Base-by-base conservation (phyloP, 2,113 vertebrate genomes). In the Cyprinodon brontotheroides region DNA sequence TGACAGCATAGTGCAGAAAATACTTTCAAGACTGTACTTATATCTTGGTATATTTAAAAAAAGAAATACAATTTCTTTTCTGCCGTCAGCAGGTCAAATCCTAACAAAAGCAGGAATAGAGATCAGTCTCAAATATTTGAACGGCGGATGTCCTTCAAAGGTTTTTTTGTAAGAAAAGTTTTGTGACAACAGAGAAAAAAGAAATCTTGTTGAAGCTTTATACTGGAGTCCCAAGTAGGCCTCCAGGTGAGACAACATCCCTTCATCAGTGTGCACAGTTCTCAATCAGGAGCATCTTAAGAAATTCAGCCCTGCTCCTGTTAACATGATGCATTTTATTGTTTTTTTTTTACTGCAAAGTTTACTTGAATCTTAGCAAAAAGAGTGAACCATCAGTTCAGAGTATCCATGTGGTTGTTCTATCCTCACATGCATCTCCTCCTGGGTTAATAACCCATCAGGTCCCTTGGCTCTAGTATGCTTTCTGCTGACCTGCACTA, bases 401-500 rank as follows among this genome's bases (percentile, higher is more conserved):
- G 22, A 36, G 8, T 41, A 61, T 38, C 11, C 57, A 47, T 65
- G 72, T 14, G 76, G 60, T 68, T 59, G 41, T 20, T 50, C 5
- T 15, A 45, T 3, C 3, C 41, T 75, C 38, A 62, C 36, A 37
- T 38, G 68, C 9, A 10, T 11, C 39, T 38, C 22, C 45, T 61
- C 36, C 43, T 14, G 4, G 17, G 6, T 76, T 61, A 75, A 81
- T 74, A 83, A 78, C 62, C 74, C 43, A 72, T 68, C 73, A 70
- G 62, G 45, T 73, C 29, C 17, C 20, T 68, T 75, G 45, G 59
- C 66, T 72, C 53, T 20, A 12, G 20, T 73, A 17, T 4, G 29
- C 20, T 78, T 85, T 74, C 61, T 72, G 65, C 73, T 70, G 74
- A 65, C 68, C 63, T 43, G 85, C 45, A 59, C 66, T 36, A 65